These are phyloP conservation scores for Siniperca knerii DNA, from an alignment of 2,113 vertebrate species.

Conservation along the genomic window DNA sequence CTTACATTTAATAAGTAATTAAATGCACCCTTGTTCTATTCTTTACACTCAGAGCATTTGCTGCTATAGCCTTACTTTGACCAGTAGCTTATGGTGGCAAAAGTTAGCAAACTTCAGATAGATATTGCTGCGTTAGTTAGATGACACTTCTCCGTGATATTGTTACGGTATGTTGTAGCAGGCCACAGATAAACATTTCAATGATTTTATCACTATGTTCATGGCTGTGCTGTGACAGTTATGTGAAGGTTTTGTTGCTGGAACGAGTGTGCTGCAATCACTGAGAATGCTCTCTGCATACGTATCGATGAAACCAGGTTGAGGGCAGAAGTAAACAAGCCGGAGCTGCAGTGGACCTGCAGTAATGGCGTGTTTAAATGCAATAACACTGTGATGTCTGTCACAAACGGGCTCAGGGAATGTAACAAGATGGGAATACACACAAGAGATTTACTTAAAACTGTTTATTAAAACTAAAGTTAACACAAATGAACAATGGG, in stretches of 20 bases:
- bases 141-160: background rate
- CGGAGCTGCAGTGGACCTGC: background rate
- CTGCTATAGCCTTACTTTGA: background rate
- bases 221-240: background rate
- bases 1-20: background rate
- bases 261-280: background rate
- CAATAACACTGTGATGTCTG: background rate
- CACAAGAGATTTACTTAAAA: background rate
- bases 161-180: background rate
- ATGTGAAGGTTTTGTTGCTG: background rate
- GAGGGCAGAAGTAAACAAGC: slow-evolving; percentile 1
- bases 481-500: background rate
- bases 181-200: background rate
- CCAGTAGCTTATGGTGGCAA: background rate
- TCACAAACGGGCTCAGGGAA: background rate
- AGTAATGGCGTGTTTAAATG: background rate
- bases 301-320: background rate
- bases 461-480: background rate
- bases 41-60: background rate
- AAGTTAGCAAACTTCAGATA: background rate
- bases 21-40: background rate
- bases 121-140: background rate
- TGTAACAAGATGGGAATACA: background rate
- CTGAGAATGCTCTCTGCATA: background rate
- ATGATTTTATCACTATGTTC: background rate